Conservation (phyloP, 2,113 vertebrate species). For the Origma solitaria region DNA sequence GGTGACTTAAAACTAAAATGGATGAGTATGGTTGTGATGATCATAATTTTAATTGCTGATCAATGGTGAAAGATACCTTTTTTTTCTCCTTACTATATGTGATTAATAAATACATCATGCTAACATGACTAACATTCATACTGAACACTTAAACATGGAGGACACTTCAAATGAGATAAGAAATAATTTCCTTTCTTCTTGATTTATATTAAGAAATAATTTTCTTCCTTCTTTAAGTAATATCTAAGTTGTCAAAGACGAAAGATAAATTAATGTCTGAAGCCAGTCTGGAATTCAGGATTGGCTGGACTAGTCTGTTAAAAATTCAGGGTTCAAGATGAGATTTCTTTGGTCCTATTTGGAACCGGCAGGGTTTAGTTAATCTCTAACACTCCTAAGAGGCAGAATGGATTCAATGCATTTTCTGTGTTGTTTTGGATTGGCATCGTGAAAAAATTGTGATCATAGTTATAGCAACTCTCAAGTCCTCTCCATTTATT, state of each 20-base stretch:
- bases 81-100: background rate
- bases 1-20: conserved; percentile 5
- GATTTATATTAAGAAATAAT: background rate
- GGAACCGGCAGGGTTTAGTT: background rate
- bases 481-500: too few species aligned
- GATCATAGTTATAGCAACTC: too few species aligned
- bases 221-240: background rate
- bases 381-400: background rate
- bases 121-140: background rate
- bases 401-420: background rate
- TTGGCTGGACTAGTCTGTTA: background rate
- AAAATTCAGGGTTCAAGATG: background rate
- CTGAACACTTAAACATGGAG: background rate
- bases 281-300: background rate
- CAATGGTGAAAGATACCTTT: background rate
- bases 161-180: background rate
- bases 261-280: background rate
- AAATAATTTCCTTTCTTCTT: background rate
- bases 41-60: background rate
- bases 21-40: background rate
- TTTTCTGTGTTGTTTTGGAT: background rate
- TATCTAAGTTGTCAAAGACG: background rate
- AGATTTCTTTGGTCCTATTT: background rate
- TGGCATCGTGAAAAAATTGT: background rate
- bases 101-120: background rate